Percentiles rank a stretch among this genome's conserved stretches.
Conservation (phyloP, 1,140 invertebrate species). For the Leptinotarsa undecemlineata region DNA sequence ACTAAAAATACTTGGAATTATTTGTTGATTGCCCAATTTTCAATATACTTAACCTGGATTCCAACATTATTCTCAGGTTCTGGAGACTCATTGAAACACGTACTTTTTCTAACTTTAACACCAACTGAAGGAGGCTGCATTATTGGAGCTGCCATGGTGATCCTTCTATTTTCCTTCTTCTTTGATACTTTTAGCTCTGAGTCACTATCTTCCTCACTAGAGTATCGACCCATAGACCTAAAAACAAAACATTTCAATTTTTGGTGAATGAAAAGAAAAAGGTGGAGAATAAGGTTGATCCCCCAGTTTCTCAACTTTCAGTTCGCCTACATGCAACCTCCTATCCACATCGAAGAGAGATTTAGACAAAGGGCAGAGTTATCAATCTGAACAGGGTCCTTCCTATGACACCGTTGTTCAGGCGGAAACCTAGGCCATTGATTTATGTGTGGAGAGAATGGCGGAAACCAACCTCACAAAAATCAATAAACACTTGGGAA, state of each 20-base stretch:
- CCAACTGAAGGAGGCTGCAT: constrained; percentile 54
- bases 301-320: no score
- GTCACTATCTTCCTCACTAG: constrained; percentile 63
- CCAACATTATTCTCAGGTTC: constrained; percentile 28
- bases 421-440: no score
- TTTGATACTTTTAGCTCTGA: constrained; percentile 45
- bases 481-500: no score
- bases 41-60: background rate
- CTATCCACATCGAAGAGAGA: no score
- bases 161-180: constrained; percentile 57
- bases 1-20: background rate
- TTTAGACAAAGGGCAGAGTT: no score
- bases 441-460: no score
- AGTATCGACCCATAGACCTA: constrained; percentile 60
- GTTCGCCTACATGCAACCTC: no score
- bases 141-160: constrained; percentile 56
- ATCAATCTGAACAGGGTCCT: no score
- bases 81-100: constrained; percentile 23
- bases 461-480: no score
- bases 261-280: no score
- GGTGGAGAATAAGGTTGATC: no score
- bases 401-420: no score
- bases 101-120: constrained; percentile 25
- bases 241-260: constrained; percentile 31
- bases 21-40: background rate